phyloP scores from a whole-genome alignment of 1,140 invertebrate species.

The Bombus impatiens region DNA sequence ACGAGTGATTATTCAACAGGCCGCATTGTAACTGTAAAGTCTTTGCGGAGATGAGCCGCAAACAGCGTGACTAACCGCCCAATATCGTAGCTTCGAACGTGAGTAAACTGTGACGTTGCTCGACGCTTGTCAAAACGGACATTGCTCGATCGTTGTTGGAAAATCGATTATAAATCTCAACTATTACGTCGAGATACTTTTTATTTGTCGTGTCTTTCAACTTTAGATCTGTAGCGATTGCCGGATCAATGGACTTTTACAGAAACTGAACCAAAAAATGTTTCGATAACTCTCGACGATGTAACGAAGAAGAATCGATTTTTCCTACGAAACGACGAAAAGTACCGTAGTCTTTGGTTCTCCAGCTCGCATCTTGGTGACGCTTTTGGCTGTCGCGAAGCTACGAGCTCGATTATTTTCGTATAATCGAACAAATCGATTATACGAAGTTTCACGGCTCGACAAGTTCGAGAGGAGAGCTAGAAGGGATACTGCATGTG shows the following conservation, averaged over 20 bases:
- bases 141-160: slow-evolving; percentile 3
- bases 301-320: slow-evolving; percentile 9
- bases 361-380: slow-evolving; percentile 24
- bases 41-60: slow-evolving; percentile 10
- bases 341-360: background rate
- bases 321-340: background rate
- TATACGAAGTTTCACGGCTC: background rate
- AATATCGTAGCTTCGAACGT: slow-evolving; percentile 21
- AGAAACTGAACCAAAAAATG: background rate
- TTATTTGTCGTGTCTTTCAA: background rate
- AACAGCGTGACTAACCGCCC: background rate
- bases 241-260: background rate
- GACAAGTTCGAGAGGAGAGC: slow-evolving; percentile 50
- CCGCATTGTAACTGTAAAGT: slow-evolving; percentile 40
- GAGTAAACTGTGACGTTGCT: slow-evolving; percentile 40
- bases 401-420: slow-evolving; percentile 3
- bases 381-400: slow-evolving; percentile 3
- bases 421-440: slow-evolving; percentile 13
- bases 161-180: slow-evolving; percentile 4
- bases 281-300: no score
- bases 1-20: slow-evolving; percentile 35
- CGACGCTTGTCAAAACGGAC: slow-evolving; percentile 20
- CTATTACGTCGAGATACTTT: background rate
- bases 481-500: slow-evolving; percentile 65
- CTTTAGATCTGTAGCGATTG: background rate